phyloP scores from a whole-genome alignment of 2,113 vertebrate species.

The Haplochromis vanheusdeni region DNA sequence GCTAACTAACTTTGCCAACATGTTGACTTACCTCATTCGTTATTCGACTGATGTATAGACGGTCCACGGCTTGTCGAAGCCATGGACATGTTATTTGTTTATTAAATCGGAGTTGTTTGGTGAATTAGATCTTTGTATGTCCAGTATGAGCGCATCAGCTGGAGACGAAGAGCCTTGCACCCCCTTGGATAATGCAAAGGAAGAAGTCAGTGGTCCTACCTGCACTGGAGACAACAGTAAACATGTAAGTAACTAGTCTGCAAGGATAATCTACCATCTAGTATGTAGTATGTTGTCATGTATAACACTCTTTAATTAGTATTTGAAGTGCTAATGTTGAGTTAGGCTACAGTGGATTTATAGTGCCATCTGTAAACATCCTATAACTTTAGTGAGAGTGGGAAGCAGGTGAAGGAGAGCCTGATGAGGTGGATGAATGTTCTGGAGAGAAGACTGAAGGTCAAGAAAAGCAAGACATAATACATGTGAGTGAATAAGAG shows the following conservation, averaged over 20 bases:
- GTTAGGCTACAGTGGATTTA: background rate
- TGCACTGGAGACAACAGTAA: slow-evolving; percentile 40
- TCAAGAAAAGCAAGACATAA: background rate
- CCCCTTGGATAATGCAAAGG: slow-evolving; percentile 21
- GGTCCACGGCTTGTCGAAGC: background rate
- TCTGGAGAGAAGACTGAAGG: background rate
- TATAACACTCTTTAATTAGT: background rate
- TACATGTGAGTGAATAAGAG: background rate
- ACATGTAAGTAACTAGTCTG: slow-evolving; percentile 33
- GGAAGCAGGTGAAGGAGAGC: background rate
- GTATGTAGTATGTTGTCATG: background rate
- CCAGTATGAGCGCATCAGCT: slow-evolving; percentile 42
- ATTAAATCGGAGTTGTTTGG: background rate
- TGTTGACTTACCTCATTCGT: background rate
- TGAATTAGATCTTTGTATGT: background rate
- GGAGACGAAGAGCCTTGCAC: slow-evolving; percentile 23
- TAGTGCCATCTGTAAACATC: background rate
- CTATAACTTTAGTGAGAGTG: background rate
- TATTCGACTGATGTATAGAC: background rate
- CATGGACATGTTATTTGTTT: background rate
- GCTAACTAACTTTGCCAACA: slow-evolving; percentile 6
- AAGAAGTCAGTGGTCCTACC: slow-evolving; percentile 12
- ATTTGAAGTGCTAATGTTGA: background rate
- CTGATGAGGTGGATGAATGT: background rate
- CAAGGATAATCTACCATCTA: background rate